Percentiles rank a stretch among this genome's conserved stretches.
phyloP scores from a whole-genome alignment of 2,888 invertebrate species.

The Erynnis tages region DNA sequence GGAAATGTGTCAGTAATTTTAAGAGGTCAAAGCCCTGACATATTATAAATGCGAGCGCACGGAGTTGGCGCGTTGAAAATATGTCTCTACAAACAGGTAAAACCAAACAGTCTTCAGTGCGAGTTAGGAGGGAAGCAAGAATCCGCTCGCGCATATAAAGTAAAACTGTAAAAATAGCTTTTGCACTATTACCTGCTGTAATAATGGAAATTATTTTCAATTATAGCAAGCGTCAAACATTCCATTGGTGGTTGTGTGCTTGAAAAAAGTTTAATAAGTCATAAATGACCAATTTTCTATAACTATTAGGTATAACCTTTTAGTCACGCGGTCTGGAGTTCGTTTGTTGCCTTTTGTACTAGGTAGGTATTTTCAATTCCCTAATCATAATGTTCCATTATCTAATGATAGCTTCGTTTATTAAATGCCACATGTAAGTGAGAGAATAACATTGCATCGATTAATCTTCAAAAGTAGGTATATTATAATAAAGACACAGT shows the following conservation, averaged over 20 bases:
- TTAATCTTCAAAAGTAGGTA: no score
- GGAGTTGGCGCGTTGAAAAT: slow-evolving; percentile 65
- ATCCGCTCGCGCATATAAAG: slow-evolving; percentile 22
- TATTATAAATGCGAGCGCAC: slow-evolving; percentile 76
- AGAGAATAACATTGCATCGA: no score
- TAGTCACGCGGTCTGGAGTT: slow-evolving; percentile 1
- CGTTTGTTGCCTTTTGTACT: not conserved
- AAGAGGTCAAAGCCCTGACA: slow-evolving; percentile 61
- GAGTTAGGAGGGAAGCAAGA: slow-evolving; percentile 57
- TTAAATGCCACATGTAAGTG: no score
- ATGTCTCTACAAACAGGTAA: slow-evolving; percentile 67
- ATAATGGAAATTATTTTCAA: slow-evolving; percentile 19
- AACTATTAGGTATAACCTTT: no score
- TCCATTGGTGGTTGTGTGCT: not conserved
- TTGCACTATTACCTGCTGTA: slow-evolving; percentile 3
- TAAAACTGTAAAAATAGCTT: slow-evolving; percentile 22
- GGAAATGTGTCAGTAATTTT: slow-evolving; percentile 63
- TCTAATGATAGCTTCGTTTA: no score
- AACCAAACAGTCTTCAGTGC: slow-evolving; percentile 60
- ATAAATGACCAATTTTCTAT: slow-evolving; percentile 17
- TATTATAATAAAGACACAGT: no score
- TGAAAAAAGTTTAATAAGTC: slow-evolving; percentile 19
- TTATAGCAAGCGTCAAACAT: slow-evolving; percentile 5
- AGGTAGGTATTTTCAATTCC: not conserved
- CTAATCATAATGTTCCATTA: no score